A percentile compares a stretch with the other conserved stretches of the same genome.
Conservation (phyloP, 2,888 invertebrate species). For the Noctua comes region DNA sequence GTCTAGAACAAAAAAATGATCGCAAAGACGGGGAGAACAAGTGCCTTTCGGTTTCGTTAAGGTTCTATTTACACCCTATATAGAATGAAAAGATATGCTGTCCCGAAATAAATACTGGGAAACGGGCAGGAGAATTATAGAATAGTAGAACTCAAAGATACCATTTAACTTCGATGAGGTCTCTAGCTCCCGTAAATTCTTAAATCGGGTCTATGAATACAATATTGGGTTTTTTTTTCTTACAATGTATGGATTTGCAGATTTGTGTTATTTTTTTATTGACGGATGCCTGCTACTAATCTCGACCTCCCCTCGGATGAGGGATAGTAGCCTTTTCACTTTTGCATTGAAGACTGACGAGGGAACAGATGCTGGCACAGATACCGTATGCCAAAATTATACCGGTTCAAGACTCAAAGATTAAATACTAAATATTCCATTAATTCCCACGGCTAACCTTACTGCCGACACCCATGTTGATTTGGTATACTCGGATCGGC, state of each 20-base stretch:
- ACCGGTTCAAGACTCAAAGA: neutral
- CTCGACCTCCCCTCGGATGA: neutral
- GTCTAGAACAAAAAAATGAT: too few species aligned
- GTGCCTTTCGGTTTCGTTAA: too few species aligned
- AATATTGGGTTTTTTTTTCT: neutral
- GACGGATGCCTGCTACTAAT: neutral
- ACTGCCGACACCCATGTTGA: slow-evolving; percentile 42
- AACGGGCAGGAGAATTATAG: neutral
- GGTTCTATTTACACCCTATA: too few species aligned
- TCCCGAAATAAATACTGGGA: neutral
- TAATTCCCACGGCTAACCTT: slow-evolving; percentile 57
- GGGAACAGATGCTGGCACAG: neutral
- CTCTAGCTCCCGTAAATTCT: neutral
- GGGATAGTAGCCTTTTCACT: neutral
- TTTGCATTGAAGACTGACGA: neutral
- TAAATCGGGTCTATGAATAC: neutral
- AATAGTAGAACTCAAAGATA: neutral
- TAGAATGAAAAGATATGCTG: neutral
- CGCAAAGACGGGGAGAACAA: too few species aligned
- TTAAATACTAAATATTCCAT: slow-evolving; percentile 28
- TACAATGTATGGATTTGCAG: neutral
- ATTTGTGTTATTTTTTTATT: neutral
- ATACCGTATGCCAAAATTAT: slow-evolving; percentile 8
- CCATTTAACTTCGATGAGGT: neutral
- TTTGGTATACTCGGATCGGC: slow-evolving; percentile 37